Evolutionary conservation across 2,113 vertebrate species (phyloP).

Genomic region (Eptesicus fuscus): DNA sequence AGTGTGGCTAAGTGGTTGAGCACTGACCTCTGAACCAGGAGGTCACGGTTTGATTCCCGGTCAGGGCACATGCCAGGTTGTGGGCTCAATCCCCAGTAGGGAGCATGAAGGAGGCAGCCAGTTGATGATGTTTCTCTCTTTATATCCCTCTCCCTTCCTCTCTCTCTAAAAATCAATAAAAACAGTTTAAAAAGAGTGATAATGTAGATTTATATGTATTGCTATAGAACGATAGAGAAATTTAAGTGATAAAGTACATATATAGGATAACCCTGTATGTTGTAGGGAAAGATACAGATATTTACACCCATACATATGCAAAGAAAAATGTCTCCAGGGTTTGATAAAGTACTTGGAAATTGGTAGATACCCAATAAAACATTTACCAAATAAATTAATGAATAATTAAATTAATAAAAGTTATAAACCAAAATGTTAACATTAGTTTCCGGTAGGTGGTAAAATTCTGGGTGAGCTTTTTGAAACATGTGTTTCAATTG

Average conservation of each 20-base stretch:
- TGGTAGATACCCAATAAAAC: not conserved
- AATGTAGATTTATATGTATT: not conserved
- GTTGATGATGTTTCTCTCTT: too few species aligned
- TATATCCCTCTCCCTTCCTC: too few species aligned
- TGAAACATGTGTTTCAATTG: not conserved
- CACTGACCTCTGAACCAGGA: too few species aligned
- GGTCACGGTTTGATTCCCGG: too few species aligned
- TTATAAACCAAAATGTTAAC: not conserved
- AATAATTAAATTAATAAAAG: not conserved
- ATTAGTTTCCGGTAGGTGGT: not conserved
- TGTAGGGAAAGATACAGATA: not conserved
- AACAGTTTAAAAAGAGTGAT: not conserved
- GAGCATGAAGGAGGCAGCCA: too few species aligned
- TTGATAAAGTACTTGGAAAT: not conserved
- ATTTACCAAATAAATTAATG: not conserved
- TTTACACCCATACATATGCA: not conserved
- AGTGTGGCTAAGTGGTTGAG: too few species aligned
- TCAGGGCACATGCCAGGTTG: too few species aligned
- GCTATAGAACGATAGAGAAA: not conserved
- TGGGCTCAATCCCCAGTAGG: too few species aligned
- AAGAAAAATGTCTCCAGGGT: not conserved
- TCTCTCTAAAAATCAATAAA: too few species aligned
- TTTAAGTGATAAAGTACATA: not conserved
- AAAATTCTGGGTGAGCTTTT: not conserved
- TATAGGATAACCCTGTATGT: not conserved